These are phyloP conservation scores for Cynaeus angustus DNA, from an alignment of 2,888 invertebrate genomes.

Conservation along the genomic window DNA sequence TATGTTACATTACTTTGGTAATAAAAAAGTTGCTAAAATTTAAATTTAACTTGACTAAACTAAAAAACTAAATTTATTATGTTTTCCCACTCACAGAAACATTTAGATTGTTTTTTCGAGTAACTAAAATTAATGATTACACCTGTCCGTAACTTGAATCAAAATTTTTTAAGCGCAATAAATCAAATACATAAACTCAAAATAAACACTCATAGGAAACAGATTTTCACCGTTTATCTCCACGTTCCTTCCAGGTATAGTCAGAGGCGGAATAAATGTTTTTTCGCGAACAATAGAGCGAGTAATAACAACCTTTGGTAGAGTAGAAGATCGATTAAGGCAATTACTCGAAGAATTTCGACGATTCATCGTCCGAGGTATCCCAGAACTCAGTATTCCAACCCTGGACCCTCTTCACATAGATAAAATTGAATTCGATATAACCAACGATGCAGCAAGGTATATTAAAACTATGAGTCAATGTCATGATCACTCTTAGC, in stretches of 20 bases:
- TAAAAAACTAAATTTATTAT: no score
- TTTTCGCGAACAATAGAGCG: constrained; percentile 65
- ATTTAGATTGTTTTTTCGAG: no score
- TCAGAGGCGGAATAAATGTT: constrained; percentile 66
- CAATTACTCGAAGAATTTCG: constrained; percentile 68
- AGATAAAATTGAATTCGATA: constrained; percentile 68
- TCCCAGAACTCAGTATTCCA: constrained; percentile 70
- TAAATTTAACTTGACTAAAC: no score
- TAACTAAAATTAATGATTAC: no score
- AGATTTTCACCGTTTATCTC: background rate
- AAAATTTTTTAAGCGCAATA: no score
- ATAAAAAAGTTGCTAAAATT: no score
- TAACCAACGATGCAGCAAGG: constrained; percentile 67
- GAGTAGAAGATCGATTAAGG: constrained; percentile 67
- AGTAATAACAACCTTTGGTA: constrained; percentile 66
- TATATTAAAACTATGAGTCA: constrained; percentile 56
- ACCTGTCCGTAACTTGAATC: no score
- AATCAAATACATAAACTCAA: no score
- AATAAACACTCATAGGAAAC: no score
- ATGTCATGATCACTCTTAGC: constrained; percentile 1
- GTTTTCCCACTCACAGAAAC: no score
- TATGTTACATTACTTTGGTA: no score
- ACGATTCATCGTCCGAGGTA: constrained; percentile 66
- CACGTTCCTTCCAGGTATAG: constrained; percentile 61
- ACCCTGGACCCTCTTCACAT: constrained; percentile 70